Percentiles rank a stretch among this genome's conserved stretches.
Evolutionary conservation across 2,797 vertebrate genomes (phyloP).

Genomic region (Hipposideros larvatus): DNA sequence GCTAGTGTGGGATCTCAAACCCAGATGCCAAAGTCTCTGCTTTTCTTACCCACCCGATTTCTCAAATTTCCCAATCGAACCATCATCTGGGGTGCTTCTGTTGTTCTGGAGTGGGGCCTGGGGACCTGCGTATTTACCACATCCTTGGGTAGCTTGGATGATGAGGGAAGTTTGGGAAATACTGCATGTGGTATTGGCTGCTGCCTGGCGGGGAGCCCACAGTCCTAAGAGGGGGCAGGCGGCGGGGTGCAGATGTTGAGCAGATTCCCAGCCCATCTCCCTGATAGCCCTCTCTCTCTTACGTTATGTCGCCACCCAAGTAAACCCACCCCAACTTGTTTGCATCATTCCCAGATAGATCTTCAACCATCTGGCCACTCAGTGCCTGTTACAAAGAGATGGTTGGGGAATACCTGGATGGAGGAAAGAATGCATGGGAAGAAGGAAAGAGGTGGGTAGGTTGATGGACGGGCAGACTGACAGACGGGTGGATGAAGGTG

Average conservation of each 20-base stretch:
- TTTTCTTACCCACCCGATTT: not conserved
- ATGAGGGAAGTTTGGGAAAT: not conserved
- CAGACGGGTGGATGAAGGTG: not conserved
- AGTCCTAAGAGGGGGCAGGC: not conserved
- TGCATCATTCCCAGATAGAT: not conserved
- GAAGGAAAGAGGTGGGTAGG: not conserved
- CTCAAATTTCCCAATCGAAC: not conserved
- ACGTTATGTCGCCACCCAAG: not conserved
- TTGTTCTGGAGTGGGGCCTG: not conserved
- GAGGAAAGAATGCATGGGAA: too few species aligned
- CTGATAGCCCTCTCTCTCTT: not conserved
- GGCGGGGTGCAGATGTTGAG: not conserved
- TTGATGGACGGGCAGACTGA: not conserved
- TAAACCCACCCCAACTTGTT: not conserved
- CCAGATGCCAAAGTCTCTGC: not conserved
- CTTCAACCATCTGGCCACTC: not conserved
- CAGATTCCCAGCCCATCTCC: not conserved
- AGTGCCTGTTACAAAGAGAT: not conserved
- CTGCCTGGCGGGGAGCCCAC: not conserved
- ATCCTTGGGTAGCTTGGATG: not conserved
- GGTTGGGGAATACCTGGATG: not conserved
- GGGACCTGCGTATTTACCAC: not conserved
- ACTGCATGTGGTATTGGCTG: accelerated
- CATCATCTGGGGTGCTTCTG: not conserved
- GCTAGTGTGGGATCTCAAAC: not conserved